Base-by-base conservation (phyloP, 2,888 invertebrate genomes). In the Platycnemis pennipes region DNA sequence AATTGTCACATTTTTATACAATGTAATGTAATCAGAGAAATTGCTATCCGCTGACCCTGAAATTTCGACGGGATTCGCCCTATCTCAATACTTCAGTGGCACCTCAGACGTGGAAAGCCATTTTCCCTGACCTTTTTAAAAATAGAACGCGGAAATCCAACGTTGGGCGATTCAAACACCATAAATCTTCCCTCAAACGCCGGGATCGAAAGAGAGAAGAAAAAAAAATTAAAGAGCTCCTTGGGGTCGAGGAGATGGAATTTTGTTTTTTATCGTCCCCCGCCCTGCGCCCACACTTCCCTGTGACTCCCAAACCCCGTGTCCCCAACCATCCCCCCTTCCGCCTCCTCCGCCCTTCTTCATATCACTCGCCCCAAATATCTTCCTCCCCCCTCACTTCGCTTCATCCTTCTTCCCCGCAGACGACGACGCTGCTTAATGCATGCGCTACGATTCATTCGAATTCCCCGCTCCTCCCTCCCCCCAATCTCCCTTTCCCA, bases 401-500 rank as follows among this genome's bases (percentile, higher is more conserved):
- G 8, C 11, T 31, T 77, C 37, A 19, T 49, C 49, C 49, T 49
- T 37, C 77, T 77, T 37, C 11, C 37, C 1, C 31, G 31, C 77
- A 37, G 13, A 77, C 77, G 53, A 63, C 5, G n/a, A 26, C 8
- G 26, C 63, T 63, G 77, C 77, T 77, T 77, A 77, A 77, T 77
- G 77, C 77, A 77, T 77, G 77, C 16, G 31, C 77, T 13, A 37
- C 37, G 77, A 77, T 77, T 77, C 77, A 77, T 77, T 77, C 77
- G 22, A 5, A 77, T 77, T 0, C 49, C 0, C 49, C 49, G 13
- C 13, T 11, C 2, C 49, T 49, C 19, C 49, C 19, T 49, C 49
- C 49, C 19, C 49, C 49, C 49, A n/a, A n/a, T n/a, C n/a, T n/a
- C n/a, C n/a, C n/a, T n/a, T n/a, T n/a, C n/a, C 2, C 49, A 49